Conservation (phyloP, 2,888 invertebrate species). For the Synergus gifuensis region DNA sequence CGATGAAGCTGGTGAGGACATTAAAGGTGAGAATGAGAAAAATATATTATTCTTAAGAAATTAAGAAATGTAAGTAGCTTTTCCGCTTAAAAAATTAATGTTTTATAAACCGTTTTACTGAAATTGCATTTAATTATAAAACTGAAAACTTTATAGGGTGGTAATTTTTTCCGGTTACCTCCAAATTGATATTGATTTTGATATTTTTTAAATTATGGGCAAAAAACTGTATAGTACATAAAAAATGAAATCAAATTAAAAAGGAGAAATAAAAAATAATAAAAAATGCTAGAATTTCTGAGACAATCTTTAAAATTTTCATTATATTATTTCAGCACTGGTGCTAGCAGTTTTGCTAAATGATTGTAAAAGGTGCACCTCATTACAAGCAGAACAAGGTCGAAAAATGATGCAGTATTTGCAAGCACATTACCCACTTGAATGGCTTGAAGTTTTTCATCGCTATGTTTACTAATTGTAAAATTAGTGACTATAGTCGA, state of each 20-base stretch:
- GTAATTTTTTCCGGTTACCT: too few relatives aligned
- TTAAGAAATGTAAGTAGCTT: too few relatives aligned
- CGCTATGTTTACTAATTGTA: constrained; percentile 2
- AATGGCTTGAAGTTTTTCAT: constrained; percentile 21
- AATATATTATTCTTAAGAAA: neutral
- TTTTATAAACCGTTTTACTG: too few relatives aligned
- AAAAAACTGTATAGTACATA: neutral
- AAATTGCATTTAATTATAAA: too few relatives aligned
- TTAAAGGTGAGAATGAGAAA: neutral
- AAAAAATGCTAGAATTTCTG: neutral
- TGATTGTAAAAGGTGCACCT: constrained; percentile 7
- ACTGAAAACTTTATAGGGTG: too few relatives aligned
- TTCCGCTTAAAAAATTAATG: too few relatives aligned
- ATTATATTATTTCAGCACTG: neutral
- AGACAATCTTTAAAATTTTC: neutral
- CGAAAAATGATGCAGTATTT: constrained; percentile 12
- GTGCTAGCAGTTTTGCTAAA: constrained; percentile 24
- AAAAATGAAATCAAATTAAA: neutral
- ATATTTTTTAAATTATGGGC: neutral
- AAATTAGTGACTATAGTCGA: neutral
- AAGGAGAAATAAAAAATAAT: neutral
- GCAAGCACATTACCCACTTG: constrained; percentile 19
- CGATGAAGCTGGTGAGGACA: constrained; percentile 3
- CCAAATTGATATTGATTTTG: too few relatives aligned
- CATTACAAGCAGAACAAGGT: constrained; percentile 1